Conservation (phyloP, 2,888 invertebrate species). For the Dinocampus coccinellae region DNA sequence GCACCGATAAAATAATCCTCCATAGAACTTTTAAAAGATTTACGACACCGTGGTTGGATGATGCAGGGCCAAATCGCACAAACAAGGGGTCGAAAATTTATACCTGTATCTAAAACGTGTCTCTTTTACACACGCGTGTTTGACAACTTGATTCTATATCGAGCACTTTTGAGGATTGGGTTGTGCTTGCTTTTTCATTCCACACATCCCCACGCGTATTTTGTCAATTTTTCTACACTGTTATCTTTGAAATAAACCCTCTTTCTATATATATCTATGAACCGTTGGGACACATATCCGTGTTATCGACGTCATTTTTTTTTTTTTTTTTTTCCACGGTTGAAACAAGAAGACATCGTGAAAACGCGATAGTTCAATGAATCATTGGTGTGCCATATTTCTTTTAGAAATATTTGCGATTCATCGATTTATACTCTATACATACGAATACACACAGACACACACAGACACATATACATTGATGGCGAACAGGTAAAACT, state of each 20-base stretch:
- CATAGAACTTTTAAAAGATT: constrained; percentile 50
- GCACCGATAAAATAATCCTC: constrained; percentile 34
- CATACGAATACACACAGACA: too few species aligned
- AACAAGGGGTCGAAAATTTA: neutral
- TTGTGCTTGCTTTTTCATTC: constrained; percentile 4
- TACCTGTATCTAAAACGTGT: constrained; percentile 39
- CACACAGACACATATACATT: too few species aligned
- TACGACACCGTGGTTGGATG: constrained; percentile 47
- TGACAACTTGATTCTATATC: constrained; percentile 52
- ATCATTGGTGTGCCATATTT: constrained; percentile 22
- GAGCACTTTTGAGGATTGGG: constrained; percentile 5
- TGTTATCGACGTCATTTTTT: constrained; percentile 45
- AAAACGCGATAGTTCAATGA: constrained; percentile 12
- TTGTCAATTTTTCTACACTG: constrained; percentile 35
- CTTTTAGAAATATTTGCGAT: neutral
- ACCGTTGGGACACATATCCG: constrained; percentile 39
- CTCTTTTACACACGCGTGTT: constrained; percentile 41
- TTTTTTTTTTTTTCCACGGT: too few species aligned
- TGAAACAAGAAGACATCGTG: neutral
- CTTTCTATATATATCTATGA: constrained; percentile 35
- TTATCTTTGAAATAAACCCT: constrained; percentile 43
- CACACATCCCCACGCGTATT: constrained; percentile 12
- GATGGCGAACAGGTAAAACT: too few species aligned
- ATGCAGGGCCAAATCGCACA: neutral
- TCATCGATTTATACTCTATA: too few species aligned